These are phyloP conservation scores for Drosophila jambulina DNA, from an alignment of 1,140 invertebrate genomes.

Conservation along the genomic window DNA sequence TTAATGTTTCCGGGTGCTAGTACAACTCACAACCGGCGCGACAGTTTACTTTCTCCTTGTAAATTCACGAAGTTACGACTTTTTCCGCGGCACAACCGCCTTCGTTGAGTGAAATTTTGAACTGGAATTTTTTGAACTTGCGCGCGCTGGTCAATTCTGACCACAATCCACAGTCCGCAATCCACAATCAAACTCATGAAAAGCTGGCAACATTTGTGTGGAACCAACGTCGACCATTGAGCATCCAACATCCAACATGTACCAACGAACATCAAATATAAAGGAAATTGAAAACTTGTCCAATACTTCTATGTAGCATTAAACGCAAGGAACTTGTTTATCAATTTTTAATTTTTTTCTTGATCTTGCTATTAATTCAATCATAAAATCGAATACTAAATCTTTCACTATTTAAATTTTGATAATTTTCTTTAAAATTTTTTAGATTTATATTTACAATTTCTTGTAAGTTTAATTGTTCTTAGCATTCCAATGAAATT, in stretches of 20 bases:
- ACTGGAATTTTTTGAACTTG: neutral
- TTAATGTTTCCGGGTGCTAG: neutral
- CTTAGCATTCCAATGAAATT: neutral
- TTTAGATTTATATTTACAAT: neutral
- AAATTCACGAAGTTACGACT: neutral
- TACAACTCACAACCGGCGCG: neutral
- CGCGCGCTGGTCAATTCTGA: neutral
- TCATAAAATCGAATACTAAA: neutral
- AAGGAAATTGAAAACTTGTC: neutral
- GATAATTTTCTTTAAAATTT: neutral
- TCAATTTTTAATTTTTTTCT: neutral
- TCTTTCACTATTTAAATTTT: neutral
- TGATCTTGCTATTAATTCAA: neutral
- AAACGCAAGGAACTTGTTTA: neutral
- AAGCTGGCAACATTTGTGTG: neutral
- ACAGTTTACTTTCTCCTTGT: neutral
- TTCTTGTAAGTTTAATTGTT: no score
- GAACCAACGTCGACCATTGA: neutral
- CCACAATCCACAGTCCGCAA: no score
- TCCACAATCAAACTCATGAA: no score
- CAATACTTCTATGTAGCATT: neutral
- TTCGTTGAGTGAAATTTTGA: neutral
- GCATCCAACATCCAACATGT: neutral
- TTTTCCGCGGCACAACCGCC: conserved; percentile 6
- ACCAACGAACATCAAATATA: neutral